Evolutionary conservation across 2,888 invertebrate genomes (phyloP), one percentile per base, ranked within the genome.

Genomic region (Platycheirus rosarum): DNA sequence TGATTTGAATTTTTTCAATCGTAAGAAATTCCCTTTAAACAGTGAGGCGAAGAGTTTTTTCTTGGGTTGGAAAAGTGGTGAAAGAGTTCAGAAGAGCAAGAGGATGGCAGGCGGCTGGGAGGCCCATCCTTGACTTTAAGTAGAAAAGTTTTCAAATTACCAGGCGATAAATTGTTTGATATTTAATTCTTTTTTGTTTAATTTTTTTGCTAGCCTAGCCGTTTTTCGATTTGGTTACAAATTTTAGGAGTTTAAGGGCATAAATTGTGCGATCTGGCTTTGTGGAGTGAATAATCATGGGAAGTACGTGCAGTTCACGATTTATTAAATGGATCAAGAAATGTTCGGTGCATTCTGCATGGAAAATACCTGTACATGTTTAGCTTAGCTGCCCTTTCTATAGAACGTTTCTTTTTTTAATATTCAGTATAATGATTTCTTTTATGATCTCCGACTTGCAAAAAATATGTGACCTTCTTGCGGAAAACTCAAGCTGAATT

Each of bases 1-100:
- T 86, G 86, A 86, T 86, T 86, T 85, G 85, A 86, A 86, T 87
- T 87, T 86, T 82, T 82, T 65, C 77, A 82, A 73, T 73, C 73
- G 68, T 73, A 63, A 68, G 63, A 29, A 77, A 71, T 69, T 57
- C 35, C 44, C 44, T 44, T n/a, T 26, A 26, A 18, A 44, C 40
- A 20, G n/a, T 23, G 23, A 0, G 9, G n/a, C 20, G 32, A 26
- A 23, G 44, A 37, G 48, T 40, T 55, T 37, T 8, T n/a, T 2
- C 32, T 11, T 13, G 40, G 32, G 16, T 11, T 13, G 40, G 32
- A 23, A 5, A 40, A 8, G 26, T 16, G 29, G 44, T 23, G 37
- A 55, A 55, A n/a, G 44, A n/a, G 37, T 40, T 9, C 23, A 26
- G 29, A 3, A 4, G 16, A 60, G 48, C 18, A 60, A 65, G 23